Conservation (phyloP, 92 coral and sea anemone genomes). For the Parazoanthus swiftii region DNA sequence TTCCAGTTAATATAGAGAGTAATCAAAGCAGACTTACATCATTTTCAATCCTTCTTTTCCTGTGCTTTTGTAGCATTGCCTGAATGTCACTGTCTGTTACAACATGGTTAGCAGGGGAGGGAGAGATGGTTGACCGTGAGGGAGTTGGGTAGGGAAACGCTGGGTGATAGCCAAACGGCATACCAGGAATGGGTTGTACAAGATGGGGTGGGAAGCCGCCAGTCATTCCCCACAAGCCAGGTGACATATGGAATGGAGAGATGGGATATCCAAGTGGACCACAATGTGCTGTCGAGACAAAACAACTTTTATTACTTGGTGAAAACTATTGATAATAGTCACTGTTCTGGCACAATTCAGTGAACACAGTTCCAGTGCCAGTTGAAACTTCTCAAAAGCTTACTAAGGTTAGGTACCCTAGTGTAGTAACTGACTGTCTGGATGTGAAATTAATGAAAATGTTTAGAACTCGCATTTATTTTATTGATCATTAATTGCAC, state of each 20-base stretch:
- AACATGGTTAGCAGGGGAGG: conserved; percentile 52
- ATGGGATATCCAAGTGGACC: conserved; percentile 58
- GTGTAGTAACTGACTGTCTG: too few species aligned
- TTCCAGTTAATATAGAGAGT: neutral
- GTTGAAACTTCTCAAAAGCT: too few species aligned
- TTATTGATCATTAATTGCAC: too few species aligned
- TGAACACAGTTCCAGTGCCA: too few species aligned
- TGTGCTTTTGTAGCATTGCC: conserved; percentile 79
- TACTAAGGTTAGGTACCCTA: too few species aligned
- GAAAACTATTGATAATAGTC: neutral
- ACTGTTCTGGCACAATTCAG: too few species aligned
- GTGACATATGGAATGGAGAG: conserved; percentile 57
- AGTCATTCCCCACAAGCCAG: conserved; percentile 51
- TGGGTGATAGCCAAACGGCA: conserved; percentile 76
- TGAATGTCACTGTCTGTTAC: conserved; percentile 89
- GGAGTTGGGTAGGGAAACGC: conserved; percentile 71
- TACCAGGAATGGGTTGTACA: conserved; percentile 67
- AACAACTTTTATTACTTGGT: neutral
- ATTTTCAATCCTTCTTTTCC: conserved; percentile 69
- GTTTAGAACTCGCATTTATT: too few species aligned
- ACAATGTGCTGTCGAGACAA: conserved; percentile 22
- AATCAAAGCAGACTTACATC: conserved; percentile 59
- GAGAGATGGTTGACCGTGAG: conserved; percentile 52
- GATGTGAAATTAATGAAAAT: too few species aligned
- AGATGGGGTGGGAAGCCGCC: conserved; percentile 51